phyloP scores from a whole-genome alignment of 1,140 invertebrate species.

The Radopholus similis region DNA sequence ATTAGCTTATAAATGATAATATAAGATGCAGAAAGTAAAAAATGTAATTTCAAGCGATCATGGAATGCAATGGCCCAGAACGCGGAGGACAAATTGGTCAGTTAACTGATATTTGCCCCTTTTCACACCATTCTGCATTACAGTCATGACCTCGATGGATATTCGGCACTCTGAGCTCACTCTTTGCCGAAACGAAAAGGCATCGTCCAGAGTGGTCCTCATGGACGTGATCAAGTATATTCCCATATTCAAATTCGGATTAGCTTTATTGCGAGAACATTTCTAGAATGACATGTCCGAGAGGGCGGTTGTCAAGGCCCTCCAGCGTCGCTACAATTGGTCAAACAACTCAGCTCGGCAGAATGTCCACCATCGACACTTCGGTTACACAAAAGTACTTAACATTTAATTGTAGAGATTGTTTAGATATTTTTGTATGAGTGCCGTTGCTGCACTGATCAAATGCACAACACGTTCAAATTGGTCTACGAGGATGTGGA shows the following conservation, averaged over 20 bases:
- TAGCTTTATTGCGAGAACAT: slow-evolving; percentile 7
- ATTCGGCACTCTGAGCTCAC: slow-evolving; percentile 72
- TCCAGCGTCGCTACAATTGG: slow-evolving; percentile 71
- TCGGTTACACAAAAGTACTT: slow-evolving; percentile 73
- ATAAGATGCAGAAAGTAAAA: background rate
- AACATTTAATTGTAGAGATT: background rate
- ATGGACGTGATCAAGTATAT: slow-evolving; percentile 67
- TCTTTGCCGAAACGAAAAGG: slow-evolving; percentile 68
- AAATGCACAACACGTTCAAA: slow-evolving; percentile 77
- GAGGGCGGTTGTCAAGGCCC: slow-evolving; percentile 67
- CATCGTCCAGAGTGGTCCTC: slow-evolving; percentile 64
- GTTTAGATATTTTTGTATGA: slow-evolving; percentile 74
- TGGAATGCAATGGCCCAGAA: slow-evolving; percentile 73
- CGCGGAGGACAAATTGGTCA: slow-evolving; percentile 77
- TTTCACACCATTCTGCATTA: background rate
- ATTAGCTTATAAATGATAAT: background rate
- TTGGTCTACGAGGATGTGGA: slow-evolving; percentile 77
- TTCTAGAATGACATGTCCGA: slow-evolving; percentile 64
- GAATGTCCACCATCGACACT: slow-evolving; percentile 72
- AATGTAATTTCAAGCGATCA: slow-evolving; percentile 27
- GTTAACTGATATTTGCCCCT: background rate
- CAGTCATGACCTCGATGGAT: slow-evolving; percentile 73
- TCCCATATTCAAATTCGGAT: slow-evolving; percentile 68
- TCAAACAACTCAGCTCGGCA: slow-evolving; percentile 70
- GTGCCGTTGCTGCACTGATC: slow-evolving; percentile 74